phyloP scores from a whole-genome alignment of 2,888 invertebrate genomes.

The Sericinus montela region DNA sequence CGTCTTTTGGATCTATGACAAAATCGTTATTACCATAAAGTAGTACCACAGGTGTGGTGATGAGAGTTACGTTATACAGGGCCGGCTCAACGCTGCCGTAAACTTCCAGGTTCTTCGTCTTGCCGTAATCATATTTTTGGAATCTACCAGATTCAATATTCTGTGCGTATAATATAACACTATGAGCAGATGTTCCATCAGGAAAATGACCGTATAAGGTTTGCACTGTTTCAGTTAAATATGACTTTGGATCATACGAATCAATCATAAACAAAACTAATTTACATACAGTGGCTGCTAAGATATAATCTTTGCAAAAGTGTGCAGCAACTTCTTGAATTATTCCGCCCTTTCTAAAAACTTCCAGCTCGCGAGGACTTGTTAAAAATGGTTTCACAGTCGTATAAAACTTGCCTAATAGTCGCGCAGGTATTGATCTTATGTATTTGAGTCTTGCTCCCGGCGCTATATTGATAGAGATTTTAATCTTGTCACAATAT shows the following conservation, averaged over 20 bases:
- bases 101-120: constrained; percentile 35
- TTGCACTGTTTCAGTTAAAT: neutral
- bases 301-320: neutral
- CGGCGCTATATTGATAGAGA: constrained; percentile 82
- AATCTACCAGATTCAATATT: constrained; percentile 38
- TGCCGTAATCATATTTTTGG: constrained; percentile 55
- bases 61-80: constrained; percentile 44
- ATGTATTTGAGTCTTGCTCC: constrained; percentile 70
- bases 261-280: neutral
- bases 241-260: constrained; percentile 8
- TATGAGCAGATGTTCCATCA: constrained; percentile 47
- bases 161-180: constrained; percentile 53
- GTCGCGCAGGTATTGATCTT: constrained; percentile 36
- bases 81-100: constrained; percentile 49
- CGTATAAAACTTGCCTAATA: constrained; percentile 23
- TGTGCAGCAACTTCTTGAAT: neutral
- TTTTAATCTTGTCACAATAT: constrained; percentile 81
- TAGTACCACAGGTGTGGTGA: constrained; percentile 42
- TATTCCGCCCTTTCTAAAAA: neutral
- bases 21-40: constrained; percentile 69
- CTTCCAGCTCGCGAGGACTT: constrained; percentile 1
- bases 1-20: constrained; percentile 80
- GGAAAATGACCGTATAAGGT: constrained; percentile 46
- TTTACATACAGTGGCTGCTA: constrained; percentile 2
- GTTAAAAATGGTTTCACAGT: neutral